Percentiles rank a stretch among this genome's conserved stretches.
Evolutionary conservation across 1,140 invertebrate species (phyloP).

Genomic region (Coboldia fuscipes): DNA sequence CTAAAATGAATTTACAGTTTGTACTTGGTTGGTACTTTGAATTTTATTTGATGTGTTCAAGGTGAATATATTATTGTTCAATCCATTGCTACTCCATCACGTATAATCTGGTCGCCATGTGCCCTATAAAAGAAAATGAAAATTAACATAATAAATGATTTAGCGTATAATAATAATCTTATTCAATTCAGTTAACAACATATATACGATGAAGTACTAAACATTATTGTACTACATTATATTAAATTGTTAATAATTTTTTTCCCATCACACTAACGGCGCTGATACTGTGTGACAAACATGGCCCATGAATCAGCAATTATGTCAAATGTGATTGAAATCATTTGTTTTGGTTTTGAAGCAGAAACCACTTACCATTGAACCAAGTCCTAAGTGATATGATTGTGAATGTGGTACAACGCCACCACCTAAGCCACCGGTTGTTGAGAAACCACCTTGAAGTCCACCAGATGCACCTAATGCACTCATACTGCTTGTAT

Average conservation of each 20-base stretch:
- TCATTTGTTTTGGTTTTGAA: too few species aligned
- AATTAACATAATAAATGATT: too few species aligned
- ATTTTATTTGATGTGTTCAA: neutral
- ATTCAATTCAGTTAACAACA: too few species aligned
- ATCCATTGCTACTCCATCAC: slow-evolving; percentile 16
- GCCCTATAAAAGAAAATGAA: slow-evolving; percentile 9
- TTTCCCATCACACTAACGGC: too few species aligned
- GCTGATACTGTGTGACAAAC: too few species aligned
- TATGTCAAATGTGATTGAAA: too few species aligned
- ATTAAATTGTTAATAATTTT: too few species aligned
- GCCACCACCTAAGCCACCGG: slow-evolving; percentile 17
- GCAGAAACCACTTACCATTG: slow-evolving; percentile 17
- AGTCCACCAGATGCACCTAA: slow-evolving; percentile 20
- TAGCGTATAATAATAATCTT: too few species aligned
- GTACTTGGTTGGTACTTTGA: neutral
- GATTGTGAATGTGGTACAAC: slow-evolving; percentile 21
- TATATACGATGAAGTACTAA: too few species aligned
- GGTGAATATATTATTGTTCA: neutral
- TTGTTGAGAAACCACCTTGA: slow-evolving; percentile 20
- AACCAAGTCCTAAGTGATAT: slow-evolving; percentile 20
- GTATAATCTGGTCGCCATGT: slow-evolving; percentile 22
- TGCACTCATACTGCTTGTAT: slow-evolving; percentile 20
- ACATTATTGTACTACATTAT: too few species aligned
- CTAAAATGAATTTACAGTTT: slow-evolving; percentile 1
- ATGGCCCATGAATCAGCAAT: too few species aligned